Base-by-base conservation (phyloP, 2,113 vertebrate species). In the Hippocampus barbouri region DNA sequence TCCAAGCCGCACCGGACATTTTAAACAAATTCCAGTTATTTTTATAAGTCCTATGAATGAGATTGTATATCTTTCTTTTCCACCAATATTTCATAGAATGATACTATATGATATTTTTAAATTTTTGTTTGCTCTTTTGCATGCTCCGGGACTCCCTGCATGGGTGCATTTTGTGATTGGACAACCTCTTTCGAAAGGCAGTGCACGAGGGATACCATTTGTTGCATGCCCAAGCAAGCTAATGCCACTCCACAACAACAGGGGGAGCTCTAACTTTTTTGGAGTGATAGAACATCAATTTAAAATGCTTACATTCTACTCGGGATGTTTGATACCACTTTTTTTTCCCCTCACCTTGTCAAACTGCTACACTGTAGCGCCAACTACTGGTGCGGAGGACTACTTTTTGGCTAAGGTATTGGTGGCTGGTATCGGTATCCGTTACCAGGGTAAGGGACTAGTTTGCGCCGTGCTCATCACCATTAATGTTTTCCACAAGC, bases 1-100 rank as follows among this genome's bases (percentile, higher is more conserved):
- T 92, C 91, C 92, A 93, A 93, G 90, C 83, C 79, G 83, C 84
- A 82, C 84, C 81, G 89, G 90, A 91, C 83, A 90, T 92, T 92
- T 93, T 91, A 71, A 92, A 88, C 79, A 82, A 87, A 84, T 84
- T 72, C 87, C 34, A 69, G 82, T 84, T 93, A 93, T 93, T 93
- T 93, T 92, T 93, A 61, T 92, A 91, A 81, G 73, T 87, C 84
- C 79, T 68, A 83, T 71, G 64, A 84, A 82, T 79, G 74, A 25
- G 70, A 91, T 91, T 91, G 87, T 92, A 90, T 92, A 92, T 87
- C 89, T 93, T 91, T 87, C 81, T 90, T 85, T 69, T 69, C 49
- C 84, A 90, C 85, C 60, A 73, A 86, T 85, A 85, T 89, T 91
- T 90, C 89, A 87, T 90, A 89, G 78, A 84, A 80, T 88, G 85